These are phyloP conservation scores for Hemicrepidius hirtus DNA, from an alignment of 2,888 invertebrate genomes.

Conservation along the genomic window DNA sequence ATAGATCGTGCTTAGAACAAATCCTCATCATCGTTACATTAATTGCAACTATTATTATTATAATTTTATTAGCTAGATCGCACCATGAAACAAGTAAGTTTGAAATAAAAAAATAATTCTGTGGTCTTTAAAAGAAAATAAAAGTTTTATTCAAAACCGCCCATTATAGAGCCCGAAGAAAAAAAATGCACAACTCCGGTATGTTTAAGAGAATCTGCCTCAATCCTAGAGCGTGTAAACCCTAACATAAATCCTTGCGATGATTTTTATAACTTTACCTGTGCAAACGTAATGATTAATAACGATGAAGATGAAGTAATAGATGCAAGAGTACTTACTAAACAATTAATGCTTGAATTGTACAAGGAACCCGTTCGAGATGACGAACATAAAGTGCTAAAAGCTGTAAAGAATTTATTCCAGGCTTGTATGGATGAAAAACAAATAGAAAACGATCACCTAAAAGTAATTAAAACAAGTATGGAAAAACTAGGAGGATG, in stretches of 20 bases:
- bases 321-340: no score
- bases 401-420: conserved; percentile 58
- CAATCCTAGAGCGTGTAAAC: conserved; percentile 80
- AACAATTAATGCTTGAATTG: conserved; percentile 42
- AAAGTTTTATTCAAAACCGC: no score
- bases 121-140: no score
- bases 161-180: not conserved
- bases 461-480: conserved; percentile 57
- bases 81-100: no score
- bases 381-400: conserved; percentile 53
- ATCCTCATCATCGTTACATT: no score
- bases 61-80: no score
- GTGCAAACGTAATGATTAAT: not conserved
- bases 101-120: no score
- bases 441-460: conserved; percentile 62
- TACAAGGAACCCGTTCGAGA: conserved; percentile 52
- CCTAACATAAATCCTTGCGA: conserved; percentile 82
- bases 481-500: conserved; percentile 36
- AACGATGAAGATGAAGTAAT: no score
- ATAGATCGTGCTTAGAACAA: no score
- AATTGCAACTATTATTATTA: no score
- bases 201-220: conserved; percentile 85
- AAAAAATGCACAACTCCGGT: not conserved
- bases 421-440: conserved; percentile 67
- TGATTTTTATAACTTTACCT: conserved; percentile 77